Conservation (phyloP, 2,113 vertebrate species). For the Pseudorasbora parva region DNA sequence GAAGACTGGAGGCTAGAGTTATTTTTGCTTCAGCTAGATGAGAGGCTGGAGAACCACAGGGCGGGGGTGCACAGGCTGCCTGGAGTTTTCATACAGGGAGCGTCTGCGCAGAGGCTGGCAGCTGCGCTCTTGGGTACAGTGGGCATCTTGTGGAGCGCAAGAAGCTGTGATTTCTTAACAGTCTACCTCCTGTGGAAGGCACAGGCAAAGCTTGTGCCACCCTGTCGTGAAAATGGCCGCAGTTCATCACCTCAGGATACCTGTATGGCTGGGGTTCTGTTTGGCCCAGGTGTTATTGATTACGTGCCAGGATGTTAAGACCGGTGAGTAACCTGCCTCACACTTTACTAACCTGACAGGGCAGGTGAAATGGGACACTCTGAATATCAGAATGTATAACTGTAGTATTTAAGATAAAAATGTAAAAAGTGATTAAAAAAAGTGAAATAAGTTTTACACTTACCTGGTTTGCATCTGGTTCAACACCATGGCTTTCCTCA, state of each 20-base stretch:
- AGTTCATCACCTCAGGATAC: conserved; percentile 63
- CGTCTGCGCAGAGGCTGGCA: conserved; percentile 18
- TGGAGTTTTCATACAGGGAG: conserved; percentile 16
- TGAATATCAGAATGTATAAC: background rate
- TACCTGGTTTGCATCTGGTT: background rate
- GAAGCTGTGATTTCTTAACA: conserved; percentile 34
- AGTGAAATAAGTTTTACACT: background rate
- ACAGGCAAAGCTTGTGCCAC: background rate
- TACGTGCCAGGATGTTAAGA: conserved; percentile 65
- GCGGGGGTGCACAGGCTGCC: conserved; percentile 19
- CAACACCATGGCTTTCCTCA: background rate
- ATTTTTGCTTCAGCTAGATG: conserved; percentile 58
- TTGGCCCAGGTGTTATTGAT: conserved; percentile 70
- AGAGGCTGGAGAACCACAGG: conserved; percentile 48
- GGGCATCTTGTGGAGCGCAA: conserved; percentile 22
- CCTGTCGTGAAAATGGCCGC: conserved; percentile 66
- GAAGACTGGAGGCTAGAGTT: conserved; percentile 50
- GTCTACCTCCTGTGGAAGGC: conserved; percentile 26
- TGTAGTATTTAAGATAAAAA: background rate
- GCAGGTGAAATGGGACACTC: background rate
- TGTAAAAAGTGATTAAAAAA: background rate
- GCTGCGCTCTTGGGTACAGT: conserved; percentile 3
- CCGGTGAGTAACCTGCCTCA: conserved; percentile 65
- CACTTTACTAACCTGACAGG: background rate
- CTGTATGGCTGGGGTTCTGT: conserved; percentile 65